These are phyloP conservation scores for Exephanes ischioxanthus DNA, from an alignment of 2,888 invertebrate species.

Conservation along the genomic window DNA sequence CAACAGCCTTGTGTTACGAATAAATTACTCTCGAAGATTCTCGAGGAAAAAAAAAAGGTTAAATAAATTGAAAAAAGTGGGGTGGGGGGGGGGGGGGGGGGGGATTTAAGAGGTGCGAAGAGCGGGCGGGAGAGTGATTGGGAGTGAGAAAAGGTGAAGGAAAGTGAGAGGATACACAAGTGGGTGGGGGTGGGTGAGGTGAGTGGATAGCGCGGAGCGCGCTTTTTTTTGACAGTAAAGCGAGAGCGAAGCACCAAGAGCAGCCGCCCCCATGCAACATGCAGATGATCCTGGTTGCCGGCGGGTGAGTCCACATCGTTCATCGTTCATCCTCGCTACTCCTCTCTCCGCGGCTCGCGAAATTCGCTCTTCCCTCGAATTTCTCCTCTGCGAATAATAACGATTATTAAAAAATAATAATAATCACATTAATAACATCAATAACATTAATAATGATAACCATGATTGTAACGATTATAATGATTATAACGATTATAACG, in stretches of 20 bases:
- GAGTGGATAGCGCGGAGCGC: slow-evolving; percentile 16
- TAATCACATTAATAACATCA: not conserved
- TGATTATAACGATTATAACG: too few species aligned
- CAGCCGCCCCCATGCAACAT: slow-evolving; percentile 85
- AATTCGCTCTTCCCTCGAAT: slow-evolving; percentile 43
- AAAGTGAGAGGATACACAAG: slow-evolving; percentile 62
- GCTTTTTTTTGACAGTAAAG: slow-evolving; percentile 66
- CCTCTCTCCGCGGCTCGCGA: slow-evolving; percentile 52
- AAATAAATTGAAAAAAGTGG: not conserved
- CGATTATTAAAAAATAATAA: not conserved
- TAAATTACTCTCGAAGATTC: slow-evolving; percentile 22
- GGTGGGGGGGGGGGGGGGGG: too few species aligned
- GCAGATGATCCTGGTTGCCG: slow-evolving; percentile 86
- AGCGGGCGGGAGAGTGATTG: slow-evolving; percentile 24
- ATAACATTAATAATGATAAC: not conserved
- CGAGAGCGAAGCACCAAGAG: slow-evolving; percentile 77
- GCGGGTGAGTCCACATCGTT: slow-evolving; percentile 85
- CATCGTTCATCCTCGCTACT: slow-evolving; percentile 63
- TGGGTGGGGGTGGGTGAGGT: slow-evolving; percentile 35
- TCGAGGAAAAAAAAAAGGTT: not conserved
- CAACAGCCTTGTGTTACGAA: slow-evolving; percentile 32
- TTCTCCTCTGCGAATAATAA: slow-evolving; percentile 40
- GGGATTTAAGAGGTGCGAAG: slow-evolving; percentile 15
- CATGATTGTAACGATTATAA: too few species aligned
- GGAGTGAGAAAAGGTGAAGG: slow-evolving; percentile 59